Evolutionary conservation across 2,888 invertebrate species (phyloP), one percentile per base, ranked within the genome.

Genomic region (Epirrita christyi): DNA sequence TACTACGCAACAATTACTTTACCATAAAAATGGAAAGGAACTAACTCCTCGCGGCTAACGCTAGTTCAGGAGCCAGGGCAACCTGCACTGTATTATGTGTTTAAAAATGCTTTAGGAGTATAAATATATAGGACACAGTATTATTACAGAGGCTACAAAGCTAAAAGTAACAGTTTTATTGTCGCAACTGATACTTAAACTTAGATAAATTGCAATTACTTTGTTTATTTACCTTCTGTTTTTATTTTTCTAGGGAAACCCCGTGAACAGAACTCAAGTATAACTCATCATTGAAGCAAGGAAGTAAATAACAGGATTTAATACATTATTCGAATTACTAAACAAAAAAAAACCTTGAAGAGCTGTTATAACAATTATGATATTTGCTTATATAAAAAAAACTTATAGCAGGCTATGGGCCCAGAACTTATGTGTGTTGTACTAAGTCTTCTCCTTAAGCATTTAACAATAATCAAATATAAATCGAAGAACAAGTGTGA

Each of bases 211-310:
- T n/a, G n/a, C 21, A 21, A 21, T 21, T 21, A 4, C 21, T 21
- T 21, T 21, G 21, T 21, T 3, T 21, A 21, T 4, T 21, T 21
- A 21, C 21, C 21, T 6, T 2, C 14, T 51, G 62, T 54, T 64
- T 57, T 64, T 70, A n/a, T n/a, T n/a, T 77, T 79, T 85, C 1
- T 86, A 87, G 86, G 86, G 86, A 34, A 81, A 86, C 66, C 71
- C 75, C 29, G 66, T 77, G 64, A 73, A 71, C 61, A 65, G 51
- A 34, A 68, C 68, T n/a, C 54, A 60, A 11, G 61, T 57, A 5
- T 72, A 73, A 59, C 38, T 15, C 37, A 2, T 27, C 41, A 37
- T 38, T 52, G 55, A 7, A 51, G 13, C 1, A 29, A 37, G n/a
- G 29, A 37, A 4, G 21, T 21, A 4, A 21, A 21, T 2, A 21